phyloP scores from a whole-genome alignment of 2,797 vertebrate species.

The Chelidonichthys spinosus region DNA sequence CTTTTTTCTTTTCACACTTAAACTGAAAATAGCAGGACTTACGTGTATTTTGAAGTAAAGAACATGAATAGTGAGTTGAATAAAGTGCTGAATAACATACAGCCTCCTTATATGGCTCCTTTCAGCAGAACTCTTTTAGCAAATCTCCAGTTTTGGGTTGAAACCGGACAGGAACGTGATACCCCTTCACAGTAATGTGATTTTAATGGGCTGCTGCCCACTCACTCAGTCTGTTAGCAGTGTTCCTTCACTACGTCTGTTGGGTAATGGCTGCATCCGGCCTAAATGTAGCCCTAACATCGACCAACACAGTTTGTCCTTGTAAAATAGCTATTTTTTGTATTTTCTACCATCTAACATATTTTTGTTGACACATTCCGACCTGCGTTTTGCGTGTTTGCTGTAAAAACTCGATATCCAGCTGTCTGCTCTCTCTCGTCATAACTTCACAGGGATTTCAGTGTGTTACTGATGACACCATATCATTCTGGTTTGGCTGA shows the following conservation, averaged over 20 bases:
- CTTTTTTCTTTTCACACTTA: not conserved
- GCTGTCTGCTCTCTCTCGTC: constrained; percentile 18
- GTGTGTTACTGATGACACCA: constrained; percentile 63
- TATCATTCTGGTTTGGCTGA: constrained; percentile 69
- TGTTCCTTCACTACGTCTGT: constrained; percentile 22
- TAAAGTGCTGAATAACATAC: not conserved
- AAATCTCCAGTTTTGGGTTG: constrained; percentile 59
- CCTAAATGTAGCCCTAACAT: constrained; percentile 70
- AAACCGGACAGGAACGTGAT: constrained; percentile 77
- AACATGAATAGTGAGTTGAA: not conserved
- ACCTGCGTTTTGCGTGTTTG: not conserved
- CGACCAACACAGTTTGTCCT: constrained; percentile 47
- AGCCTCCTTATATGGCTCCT: constrained; percentile 12
- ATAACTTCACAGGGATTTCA: constrained; percentile 49
- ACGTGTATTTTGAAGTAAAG: not conserved
- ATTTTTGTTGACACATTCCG: not conserved
- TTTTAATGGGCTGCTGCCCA: constrained; percentile 75
- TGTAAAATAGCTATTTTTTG: constrained; percentile 64
- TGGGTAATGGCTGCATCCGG: constrained; percentile 56
- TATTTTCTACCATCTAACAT: not conserved
- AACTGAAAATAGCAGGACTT: not conserved
- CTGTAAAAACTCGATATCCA: not conserved
- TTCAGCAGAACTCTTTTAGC: constrained; percentile 65
- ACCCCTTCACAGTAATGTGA: constrained; percentile 65
- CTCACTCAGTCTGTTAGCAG: constrained; percentile 51